Conservation (phyloP, 2,113 vertebrate genomes). For the Pavo muticus region DNA sequence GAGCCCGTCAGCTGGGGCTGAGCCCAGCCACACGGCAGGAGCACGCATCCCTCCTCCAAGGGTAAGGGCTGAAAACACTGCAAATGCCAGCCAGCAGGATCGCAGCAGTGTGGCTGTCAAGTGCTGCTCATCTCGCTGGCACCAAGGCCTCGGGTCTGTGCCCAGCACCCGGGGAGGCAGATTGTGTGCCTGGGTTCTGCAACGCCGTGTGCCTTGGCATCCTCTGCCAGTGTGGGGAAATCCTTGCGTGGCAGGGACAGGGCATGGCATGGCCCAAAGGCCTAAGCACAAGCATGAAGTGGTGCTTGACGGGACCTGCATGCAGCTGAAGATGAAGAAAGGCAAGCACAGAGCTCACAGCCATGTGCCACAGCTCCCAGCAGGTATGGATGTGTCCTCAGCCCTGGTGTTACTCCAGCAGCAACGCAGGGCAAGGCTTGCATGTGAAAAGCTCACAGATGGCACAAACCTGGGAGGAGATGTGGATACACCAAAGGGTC, state of each 20-base stretch:
- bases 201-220: not conserved
- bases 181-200: not conserved
- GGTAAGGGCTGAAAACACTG: not conserved
- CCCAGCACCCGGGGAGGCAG: not conserved
- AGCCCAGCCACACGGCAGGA: not conserved
- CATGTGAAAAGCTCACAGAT: not conserved
- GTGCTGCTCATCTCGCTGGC: rapidly evolving
- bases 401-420: not conserved
- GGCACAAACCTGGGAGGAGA: not conserved
- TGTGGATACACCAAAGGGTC: not conserved
- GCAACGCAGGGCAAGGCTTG: not conserved
- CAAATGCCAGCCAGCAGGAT: not conserved
- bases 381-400: not conserved
- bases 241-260: not conserved
- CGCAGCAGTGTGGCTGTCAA: rapidly evolving
- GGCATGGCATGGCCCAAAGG: not conserved
- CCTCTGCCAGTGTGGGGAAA: rapidly evolving
- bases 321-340: not conserved
- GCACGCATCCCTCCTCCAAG: not conserved
- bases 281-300: not conserved
- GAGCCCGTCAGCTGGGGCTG: rapidly evolving
- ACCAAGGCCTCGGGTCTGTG: not conserved
- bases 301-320: not conserved
- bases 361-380: not conserved
- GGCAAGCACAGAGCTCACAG: not conserved